Conservation (phyloP, 2,113 vertebrate species). For the Chrysemys picta region DNA sequence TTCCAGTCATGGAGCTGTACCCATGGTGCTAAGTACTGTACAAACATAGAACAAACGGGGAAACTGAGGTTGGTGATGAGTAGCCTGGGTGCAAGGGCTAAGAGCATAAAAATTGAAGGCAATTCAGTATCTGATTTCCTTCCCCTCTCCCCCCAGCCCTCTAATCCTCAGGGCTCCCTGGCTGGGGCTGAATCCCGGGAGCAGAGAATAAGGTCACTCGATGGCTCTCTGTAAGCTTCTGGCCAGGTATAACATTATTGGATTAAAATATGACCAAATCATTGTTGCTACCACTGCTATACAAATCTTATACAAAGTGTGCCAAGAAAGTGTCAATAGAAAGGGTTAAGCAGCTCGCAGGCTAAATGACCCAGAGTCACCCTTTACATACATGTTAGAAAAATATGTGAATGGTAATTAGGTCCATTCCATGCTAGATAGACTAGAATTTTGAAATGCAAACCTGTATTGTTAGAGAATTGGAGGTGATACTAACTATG, state of each 20-base stretch:
- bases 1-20: background rate
- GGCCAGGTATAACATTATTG: background rate
- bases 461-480: too few species aligned
- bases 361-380: too few species aligned
- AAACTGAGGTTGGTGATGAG: background rate
- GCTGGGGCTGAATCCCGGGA: background rate
- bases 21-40: background rate
- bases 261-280: too few species aligned
- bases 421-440: too few species aligned
- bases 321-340: too few species aligned
- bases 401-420: too few species aligned
- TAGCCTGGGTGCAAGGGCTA: background rate
- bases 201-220: background rate
- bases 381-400: too few species aligned
- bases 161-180: background rate
- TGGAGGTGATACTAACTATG: too few species aligned
- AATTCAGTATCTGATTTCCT: background rate
- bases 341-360: too few species aligned
- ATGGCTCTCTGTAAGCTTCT: background rate
- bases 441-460: too few species aligned
- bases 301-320: too few species aligned
- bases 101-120: background rate
- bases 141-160: background rate
- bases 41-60: background rate
- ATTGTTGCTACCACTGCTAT: too few species aligned